phyloP scores from a whole-genome alignment of 2,797 vertebrate species.

The Xiphorhynchus erythropygius region DNA sequence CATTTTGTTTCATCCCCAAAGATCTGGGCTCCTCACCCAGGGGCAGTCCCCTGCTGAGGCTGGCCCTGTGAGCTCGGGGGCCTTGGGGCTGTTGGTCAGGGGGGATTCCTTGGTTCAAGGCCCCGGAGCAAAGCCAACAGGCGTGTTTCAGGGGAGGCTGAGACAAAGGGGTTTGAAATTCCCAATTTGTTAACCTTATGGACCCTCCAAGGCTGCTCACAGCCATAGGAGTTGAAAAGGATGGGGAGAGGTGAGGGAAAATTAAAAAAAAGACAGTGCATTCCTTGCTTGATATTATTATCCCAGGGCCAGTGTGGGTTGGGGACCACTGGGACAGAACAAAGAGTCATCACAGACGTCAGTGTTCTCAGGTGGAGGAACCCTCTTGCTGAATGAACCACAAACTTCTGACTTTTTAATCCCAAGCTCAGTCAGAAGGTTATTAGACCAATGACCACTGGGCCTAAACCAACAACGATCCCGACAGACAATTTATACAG shows the following conservation, averaged over 20 bases:
- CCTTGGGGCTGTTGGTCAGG: background rate
- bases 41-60: conserved; percentile 22
- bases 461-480: background rate
- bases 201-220: conserved; percentile 13
- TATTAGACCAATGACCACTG: background rate
- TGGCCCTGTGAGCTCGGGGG: background rate
- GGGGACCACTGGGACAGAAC: conserved; percentile 46
- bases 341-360: background rate
- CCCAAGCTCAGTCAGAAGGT: background rate
- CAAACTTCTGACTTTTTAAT: conserved; percentile 50
- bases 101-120: conserved; percentile 9
- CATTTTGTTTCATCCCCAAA: conserved; percentile 29
- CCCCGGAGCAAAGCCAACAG: conserved; percentile 6
- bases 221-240: conserved; percentile 37
- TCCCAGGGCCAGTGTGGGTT: background rate
- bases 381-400: background rate
- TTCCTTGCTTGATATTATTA: conserved; percentile 53
- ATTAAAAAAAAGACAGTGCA: background rate
- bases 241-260: background rate
- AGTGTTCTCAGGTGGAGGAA: conserved; percentile 5
- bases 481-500: background rate
- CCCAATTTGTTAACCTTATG: conserved; percentile 65
- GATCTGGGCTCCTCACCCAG: conserved; percentile 26
- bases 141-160: conserved; percentile 8
- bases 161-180: conserved; percentile 58